Base-by-base conservation (phyloP, 2,113 vertebrate genomes). In the Mustelus asterias region DNA sequence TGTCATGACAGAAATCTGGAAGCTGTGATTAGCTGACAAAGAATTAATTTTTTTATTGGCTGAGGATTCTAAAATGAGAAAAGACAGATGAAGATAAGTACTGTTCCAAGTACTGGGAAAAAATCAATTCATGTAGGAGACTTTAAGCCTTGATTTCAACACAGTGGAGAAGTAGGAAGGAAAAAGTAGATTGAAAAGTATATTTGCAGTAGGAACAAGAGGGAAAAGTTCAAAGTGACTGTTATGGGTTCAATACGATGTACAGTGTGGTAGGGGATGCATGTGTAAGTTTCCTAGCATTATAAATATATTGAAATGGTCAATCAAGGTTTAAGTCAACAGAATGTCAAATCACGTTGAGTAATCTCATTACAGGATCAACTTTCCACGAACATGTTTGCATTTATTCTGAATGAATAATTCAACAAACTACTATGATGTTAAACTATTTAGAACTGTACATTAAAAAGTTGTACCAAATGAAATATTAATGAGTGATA, bases 401-500 rank as follows among this genome's bases (percentile, higher is more conserved):
- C 65, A 94, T 69, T 94, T 67, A 94, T 4, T 94, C 41, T 94
- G n/a, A 67, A 44, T 94, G 63, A 94, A 94, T 69, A 70, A 94
- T 94, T 69, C 65, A 94, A 26, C n/a, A 94, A 94, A 69, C 63
- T 70, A 44, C 65, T 26, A 65, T 22, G 65, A 70, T 70, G 65
- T 69, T 94, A 69, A 94, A 94, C 92, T 67, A 44, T 94, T 94
- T 94, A 69, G 92, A 70, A 94, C n/a, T 24, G 33, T 69, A 26
- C n/a, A 70, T 90, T 94, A 26, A 94, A 70, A 94, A 94, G 92
- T 94, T 94, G 92, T 37, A 69, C n/a, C 20, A 41, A 37, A 37
- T 94, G 10, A 44, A 44, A 70, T 94, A 69, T 94, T 70, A 41
- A 94, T 26, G 37, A 69, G 20, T 70, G n/a, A 44, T 69, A 44